Percentiles rank a stretch among this genome's conserved stretches.
Evolutionary conservation across 2,113 vertebrate genomes (phyloP).

Genomic region (Cavia porcellus): DNA sequence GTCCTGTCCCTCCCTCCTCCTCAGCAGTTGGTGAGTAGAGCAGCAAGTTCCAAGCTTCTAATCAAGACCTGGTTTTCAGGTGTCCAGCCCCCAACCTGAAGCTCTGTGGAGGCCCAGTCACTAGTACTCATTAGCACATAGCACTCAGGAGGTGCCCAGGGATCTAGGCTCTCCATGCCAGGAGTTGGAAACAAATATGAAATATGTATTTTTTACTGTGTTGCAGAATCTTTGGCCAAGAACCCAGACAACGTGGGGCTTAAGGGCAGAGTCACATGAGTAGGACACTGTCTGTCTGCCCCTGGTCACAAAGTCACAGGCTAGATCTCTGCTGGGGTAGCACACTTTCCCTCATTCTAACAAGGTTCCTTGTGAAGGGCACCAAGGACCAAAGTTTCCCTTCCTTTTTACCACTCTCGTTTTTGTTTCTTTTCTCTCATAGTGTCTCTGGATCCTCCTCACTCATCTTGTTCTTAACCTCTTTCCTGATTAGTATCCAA

Average conservation of each 20-base stretch:
- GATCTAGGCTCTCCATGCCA: background rate
- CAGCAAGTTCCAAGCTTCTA: background rate
- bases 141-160: background rate
- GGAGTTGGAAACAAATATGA: background rate
- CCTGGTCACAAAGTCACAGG: background rate
- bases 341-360: background rate
- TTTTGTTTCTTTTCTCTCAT: background rate
- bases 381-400: background rate
- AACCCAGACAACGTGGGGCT: background rate
- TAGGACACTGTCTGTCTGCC: background rate
- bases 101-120: too few relatives aligned
- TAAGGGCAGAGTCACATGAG: background rate
- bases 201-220: constrained; percentile 30
- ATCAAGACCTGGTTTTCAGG: background rate
- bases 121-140: background rate
- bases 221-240: background rate
- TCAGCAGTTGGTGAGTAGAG: background rate
- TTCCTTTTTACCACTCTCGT: background rate
- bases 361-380: background rate
- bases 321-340: background rate
- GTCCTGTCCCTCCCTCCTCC: background rate
- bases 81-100: background rate
- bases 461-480: background rate
- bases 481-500: background rate
- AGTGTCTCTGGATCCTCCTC: background rate